Percentiles rank a stretch among this genome's conserved stretches.
Conservation (phyloP, 2,888 invertebrate species). For the Temnothorax unifasciatus region DNA sequence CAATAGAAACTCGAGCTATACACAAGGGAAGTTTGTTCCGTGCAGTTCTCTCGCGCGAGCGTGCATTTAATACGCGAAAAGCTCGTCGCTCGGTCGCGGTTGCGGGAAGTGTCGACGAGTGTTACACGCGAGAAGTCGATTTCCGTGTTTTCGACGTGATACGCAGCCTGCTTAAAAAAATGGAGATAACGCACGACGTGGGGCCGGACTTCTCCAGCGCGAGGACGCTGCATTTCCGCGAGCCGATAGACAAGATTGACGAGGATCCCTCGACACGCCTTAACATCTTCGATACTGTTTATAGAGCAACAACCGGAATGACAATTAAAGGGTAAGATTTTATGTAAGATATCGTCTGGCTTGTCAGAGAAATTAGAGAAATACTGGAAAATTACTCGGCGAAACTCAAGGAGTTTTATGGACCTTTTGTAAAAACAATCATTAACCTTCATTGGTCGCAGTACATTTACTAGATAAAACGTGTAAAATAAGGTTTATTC, state of each 20-base stretch:
- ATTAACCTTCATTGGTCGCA: background rate
- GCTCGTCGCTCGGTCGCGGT: constrained; percentile 25
- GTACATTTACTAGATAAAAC: background rate
- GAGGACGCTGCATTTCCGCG: constrained; percentile 68
- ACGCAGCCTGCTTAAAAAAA: constrained; percentile 24
- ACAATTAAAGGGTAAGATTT: constrained; percentile 67
- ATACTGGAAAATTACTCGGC: background rate
- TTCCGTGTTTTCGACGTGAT: constrained; percentile 34
- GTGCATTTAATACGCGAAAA: constrained; percentile 47
- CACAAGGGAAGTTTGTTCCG: constrained; percentile 44
- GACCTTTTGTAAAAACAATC: background rate
- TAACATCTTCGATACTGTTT: constrained; percentile 67
- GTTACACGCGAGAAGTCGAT: constrained; percentile 2
- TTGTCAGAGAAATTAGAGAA: background rate
- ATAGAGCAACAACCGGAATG: constrained; percentile 42
- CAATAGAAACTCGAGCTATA: constrained; percentile 46
- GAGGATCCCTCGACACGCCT: constrained; percentile 49
- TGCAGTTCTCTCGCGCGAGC: constrained; percentile 27
- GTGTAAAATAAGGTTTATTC: background rate
- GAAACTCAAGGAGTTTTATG: background rate
- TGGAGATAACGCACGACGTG: constrained; percentile 48
- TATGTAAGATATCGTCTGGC: background rate
- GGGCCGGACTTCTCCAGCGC: constrained; percentile 73
- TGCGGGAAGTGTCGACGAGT: constrained; percentile 3
- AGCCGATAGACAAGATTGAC: constrained; percentile 60